Evolutionary conservation across 2,888 invertebrate genomes (phyloP).

Genomic region (Dendrolimus houi): DNA sequence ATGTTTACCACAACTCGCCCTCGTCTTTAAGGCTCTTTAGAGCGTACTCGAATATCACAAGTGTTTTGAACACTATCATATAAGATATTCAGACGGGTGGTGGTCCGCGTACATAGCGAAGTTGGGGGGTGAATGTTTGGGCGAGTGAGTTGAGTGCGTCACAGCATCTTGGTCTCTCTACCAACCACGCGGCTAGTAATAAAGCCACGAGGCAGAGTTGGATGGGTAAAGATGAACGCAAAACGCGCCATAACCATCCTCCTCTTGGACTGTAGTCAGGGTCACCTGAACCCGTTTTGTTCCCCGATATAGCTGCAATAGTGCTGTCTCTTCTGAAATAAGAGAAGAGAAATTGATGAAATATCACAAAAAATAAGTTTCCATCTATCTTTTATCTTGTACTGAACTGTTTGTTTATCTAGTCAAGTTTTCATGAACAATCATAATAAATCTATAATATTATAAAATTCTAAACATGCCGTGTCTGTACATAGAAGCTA

Average conservation of each 20-base stretch:
- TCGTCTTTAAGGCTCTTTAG: background rate
- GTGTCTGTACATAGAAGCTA: no score
- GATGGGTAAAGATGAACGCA: slow-evolving; percentile 86
- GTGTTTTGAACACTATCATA: background rate
- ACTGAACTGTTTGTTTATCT: no score
- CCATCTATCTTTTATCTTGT: no score
- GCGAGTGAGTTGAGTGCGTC: slow-evolving; percentile 86
- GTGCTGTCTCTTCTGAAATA: slow-evolving; percentile 37
- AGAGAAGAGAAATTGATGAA: slow-evolving; percentile 1
- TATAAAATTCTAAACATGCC: no score
- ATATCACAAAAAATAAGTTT: no score
- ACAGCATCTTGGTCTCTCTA: slow-evolving; percentile 87
- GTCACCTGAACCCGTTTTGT: slow-evolving; percentile 73
- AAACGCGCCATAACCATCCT: slow-evolving; percentile 84
- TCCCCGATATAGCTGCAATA: slow-evolving; percentile 44
- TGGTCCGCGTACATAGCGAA: slow-evolving; percentile 88
- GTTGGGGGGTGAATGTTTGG: slow-evolving; percentile 85
- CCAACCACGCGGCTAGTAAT: slow-evolving; percentile 83
- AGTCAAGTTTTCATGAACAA: no score
- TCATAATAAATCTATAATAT: no score
- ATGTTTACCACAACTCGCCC: background rate
- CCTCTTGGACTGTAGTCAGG: slow-evolving; percentile 73
- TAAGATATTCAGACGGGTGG: slow-evolving; percentile 81
- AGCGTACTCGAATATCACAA: no score
- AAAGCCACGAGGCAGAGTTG: slow-evolving; percentile 85